Conservation (phyloP, 2,113 vertebrate genomes). For the Cranoglanis bouderius region DNA sequence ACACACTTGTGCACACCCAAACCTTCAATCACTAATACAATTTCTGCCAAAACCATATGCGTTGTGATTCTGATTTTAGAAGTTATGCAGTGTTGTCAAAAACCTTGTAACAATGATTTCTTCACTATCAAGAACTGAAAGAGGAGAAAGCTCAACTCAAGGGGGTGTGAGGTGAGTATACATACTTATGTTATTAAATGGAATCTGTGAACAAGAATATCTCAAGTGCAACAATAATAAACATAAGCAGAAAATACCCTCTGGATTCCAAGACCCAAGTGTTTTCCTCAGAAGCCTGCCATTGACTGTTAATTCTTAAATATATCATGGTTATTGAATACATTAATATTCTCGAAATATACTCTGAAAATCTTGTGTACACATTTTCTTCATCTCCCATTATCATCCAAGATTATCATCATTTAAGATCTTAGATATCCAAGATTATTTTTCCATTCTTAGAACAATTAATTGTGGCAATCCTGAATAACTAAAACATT, state of each 20-base stretch:
- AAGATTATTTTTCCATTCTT: conserved; percentile 21
- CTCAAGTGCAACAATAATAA: conserved; percentile 19
- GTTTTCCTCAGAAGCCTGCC: conserved; percentile 24
- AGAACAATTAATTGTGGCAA: conserved; percentile 2
- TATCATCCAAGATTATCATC: not conserved
- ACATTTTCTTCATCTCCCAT: not conserved
- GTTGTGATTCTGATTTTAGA: conserved; percentile 19
- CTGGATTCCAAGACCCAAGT: conserved; percentile 4
- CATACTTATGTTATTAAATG: not conserved
- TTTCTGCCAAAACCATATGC: conserved; percentile 2
- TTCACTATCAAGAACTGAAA: not conserved
- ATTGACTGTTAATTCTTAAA: conserved; percentile 2
- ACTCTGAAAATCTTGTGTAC: not conserved
- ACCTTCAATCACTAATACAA: not conserved
- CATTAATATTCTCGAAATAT: conserved; percentile 1
- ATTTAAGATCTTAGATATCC: not conserved
- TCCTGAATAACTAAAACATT: conserved; percentile 1
- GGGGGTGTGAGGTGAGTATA: not conserved
- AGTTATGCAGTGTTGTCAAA: conserved; percentile 9
- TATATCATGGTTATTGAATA: not conserved
- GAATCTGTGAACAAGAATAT: conserved; percentile 21
- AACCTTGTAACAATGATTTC: conserved; percentile 19
- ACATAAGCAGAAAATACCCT: conserved; percentile 11
- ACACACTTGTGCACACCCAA: conserved; percentile 19
- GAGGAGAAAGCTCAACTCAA: conserved; percentile 3